Evolutionary conservation across 2,113 vertebrate genomes (phyloP).

Genomic region (Promerops cafer): DNA sequence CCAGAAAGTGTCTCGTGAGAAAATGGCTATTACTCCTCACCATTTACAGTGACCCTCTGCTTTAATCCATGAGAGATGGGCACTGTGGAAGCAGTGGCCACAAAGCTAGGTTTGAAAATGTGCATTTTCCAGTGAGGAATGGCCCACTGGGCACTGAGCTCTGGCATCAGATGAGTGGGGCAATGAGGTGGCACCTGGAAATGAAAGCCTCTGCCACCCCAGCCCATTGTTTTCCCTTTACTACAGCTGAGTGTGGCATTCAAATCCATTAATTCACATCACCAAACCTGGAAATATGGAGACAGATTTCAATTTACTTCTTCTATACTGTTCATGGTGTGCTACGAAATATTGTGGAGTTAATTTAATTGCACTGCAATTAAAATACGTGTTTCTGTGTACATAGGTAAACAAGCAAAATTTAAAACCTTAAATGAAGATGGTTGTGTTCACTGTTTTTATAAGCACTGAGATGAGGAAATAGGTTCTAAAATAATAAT

Average conservation of each 20-base stretch:
- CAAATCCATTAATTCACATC: neutral
- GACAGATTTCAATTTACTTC: neutral
- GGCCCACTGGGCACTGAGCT: neutral
- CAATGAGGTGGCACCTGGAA: neutral
- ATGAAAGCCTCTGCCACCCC: neutral
- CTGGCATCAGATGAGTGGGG: neutral
- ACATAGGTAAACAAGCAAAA: neutral
- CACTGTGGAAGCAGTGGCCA: neutral
- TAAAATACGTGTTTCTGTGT: slow-evolving; percentile 23
- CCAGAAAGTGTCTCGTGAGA: neutral
- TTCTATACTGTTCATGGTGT: slow-evolving; percentile 32
- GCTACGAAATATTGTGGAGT: neutral
- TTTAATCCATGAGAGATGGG: neutral
- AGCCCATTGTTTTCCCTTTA: neutral
- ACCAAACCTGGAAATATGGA: neutral
- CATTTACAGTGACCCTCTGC: neutral
- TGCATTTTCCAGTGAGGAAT: neutral
- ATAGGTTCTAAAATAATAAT: neutral
- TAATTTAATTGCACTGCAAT: slow-evolving; percentile 25
- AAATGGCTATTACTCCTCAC: neutral
- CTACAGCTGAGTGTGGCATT: neutral
- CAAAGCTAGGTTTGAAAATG: neutral
- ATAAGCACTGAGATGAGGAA: neutral
- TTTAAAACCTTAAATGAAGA: neutral
- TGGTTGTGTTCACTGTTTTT: neutral